phyloP scores from a whole-genome alignment of 2,113 vertebrate species.

The Phaethornis superciliosus region DNA sequence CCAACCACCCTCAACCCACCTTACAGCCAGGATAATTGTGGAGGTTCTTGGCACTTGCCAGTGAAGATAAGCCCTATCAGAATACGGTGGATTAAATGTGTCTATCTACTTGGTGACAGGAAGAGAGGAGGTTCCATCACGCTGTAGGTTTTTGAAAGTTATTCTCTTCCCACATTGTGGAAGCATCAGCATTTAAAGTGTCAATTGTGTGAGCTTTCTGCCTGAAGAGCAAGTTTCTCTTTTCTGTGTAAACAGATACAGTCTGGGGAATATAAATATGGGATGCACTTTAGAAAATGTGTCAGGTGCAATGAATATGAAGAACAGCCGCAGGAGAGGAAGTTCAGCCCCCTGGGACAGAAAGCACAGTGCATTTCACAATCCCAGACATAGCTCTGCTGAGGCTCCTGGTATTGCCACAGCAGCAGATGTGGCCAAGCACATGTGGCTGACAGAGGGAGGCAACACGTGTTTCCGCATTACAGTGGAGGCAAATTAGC shows the following conservation, averaged over 20 bases:
- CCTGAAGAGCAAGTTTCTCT: not conserved
- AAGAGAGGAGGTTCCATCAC: not conserved
- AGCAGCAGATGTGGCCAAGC: not conserved
- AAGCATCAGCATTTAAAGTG: not conserved
- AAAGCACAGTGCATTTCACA: accelerated
- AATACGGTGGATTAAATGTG: not conserved
- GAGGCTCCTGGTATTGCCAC: not conserved
- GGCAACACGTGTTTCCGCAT: not conserved
- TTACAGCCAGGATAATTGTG: not conserved
- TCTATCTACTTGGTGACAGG: accelerated
- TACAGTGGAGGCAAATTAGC: not conserved
- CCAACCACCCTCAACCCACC: not conserved
- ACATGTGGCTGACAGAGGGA: not conserved
- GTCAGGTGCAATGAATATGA: not conserved
- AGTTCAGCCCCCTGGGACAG: not conserved
- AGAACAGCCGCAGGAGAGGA: not conserved
- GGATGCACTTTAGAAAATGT: not conserved
- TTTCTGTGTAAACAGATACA: not conserved
- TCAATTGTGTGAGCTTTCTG: not conserved
- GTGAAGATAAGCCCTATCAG: not conserved
- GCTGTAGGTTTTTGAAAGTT: not conserved
- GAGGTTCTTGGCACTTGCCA: not conserved
- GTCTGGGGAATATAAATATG: not conserved
- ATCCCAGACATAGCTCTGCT: not conserved
- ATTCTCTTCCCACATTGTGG: not conserved